phyloP scores from a whole-genome alignment of 2,113 vertebrate species.

The Lepisosteus osseus region DNA sequence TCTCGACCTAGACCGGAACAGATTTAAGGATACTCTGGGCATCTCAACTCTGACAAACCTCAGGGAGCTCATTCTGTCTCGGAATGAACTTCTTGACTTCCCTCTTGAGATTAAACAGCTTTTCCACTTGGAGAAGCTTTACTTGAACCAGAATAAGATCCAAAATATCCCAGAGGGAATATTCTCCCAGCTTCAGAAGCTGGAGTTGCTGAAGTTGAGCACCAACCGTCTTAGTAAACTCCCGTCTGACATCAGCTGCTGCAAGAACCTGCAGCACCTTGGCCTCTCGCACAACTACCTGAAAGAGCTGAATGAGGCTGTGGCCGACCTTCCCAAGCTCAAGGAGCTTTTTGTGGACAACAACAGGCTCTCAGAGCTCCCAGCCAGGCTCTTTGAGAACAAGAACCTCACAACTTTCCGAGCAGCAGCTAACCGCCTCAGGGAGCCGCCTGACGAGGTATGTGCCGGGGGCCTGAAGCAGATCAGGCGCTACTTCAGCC shows the following conservation, averaged over 20 bases:
- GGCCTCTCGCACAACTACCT: constrained; percentile 57
- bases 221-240: constrained; percentile 44
- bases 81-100: constrained; percentile 47
- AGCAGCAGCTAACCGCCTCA: constrained; percentile 52
- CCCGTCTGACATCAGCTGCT: constrained; percentile 46
- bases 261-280: constrained; percentile 47
- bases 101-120: constrained; percentile 46
- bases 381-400: constrained; percentile 46
- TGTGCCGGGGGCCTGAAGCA: constrained; percentile 57
- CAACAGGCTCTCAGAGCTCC: constrained; percentile 55
- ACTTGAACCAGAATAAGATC: constrained; percentile 61
- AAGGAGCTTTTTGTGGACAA: constrained; percentile 49
- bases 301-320: constrained; percentile 24
- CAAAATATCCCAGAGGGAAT: constrained; percentile 27
- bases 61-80: constrained; percentile 49
- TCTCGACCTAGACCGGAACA: constrained; percentile 17
- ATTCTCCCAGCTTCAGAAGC: constrained; percentile 40
- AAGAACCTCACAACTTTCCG: constrained; percentile 45
- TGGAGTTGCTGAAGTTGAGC: constrained; percentile 47
- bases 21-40: constrained; percentile 33
- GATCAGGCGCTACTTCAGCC: constrained; percentile 56
- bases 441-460: constrained; percentile 51
- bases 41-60: constrained; percentile 40
- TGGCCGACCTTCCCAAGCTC: constrained; percentile 37
- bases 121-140: constrained; percentile 47